Evolutionary conservation across 2,888 invertebrate species (phyloP), one percentile per base, ranked within the genome.

Genomic region (Hyppa rectilinea): DNA sequence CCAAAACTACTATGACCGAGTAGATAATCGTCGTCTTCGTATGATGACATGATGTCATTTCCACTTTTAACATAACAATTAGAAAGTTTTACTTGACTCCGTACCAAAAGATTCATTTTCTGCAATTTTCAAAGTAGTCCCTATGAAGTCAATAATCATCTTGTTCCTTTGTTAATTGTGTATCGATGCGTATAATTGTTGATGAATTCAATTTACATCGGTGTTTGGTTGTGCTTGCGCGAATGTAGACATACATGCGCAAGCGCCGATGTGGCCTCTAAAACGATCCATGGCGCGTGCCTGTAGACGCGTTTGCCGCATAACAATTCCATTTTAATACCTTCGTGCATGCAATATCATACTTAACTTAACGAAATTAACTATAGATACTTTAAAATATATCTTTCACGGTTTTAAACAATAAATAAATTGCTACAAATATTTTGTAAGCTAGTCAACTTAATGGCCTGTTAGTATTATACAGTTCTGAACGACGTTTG

Each of bases 221-320:
- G 60, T 68, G 78, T 84, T 85, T 82, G 83, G 82, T 83, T 66
- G 81, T 83, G 80, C 50, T 84, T 69, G 81, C 82, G 80, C 60
- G 75, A 80, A 83, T 85, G 83, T 84, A 80, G 74, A 81, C 78
- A 80, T 83, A 86, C 85, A 85, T 83, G 86, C 87, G 87, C 85
- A 75, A 77, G 75, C 75, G 81, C 64, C 81, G 82, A 78, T 79
- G 84, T 84, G 89, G 87, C 88, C 88, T 88, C 87, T 86, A 86
- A 83, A 88, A 75, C 87, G 84, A 84, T 81, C 85, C 85, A 85
- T 87, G 91, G 91, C 93, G 92, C 92, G 93, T 93, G 93, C 93
- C 91, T 88, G 75, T 78, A 80, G 86, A 79, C 87, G 89, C 88
- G 88, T 88, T 89, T 83, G 87, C 84, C 88, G 92, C 92, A 92